Evolutionary conservation across 1,140 invertebrate genomes (phyloP).

Genomic region (Vanessa tameamea): DNA sequence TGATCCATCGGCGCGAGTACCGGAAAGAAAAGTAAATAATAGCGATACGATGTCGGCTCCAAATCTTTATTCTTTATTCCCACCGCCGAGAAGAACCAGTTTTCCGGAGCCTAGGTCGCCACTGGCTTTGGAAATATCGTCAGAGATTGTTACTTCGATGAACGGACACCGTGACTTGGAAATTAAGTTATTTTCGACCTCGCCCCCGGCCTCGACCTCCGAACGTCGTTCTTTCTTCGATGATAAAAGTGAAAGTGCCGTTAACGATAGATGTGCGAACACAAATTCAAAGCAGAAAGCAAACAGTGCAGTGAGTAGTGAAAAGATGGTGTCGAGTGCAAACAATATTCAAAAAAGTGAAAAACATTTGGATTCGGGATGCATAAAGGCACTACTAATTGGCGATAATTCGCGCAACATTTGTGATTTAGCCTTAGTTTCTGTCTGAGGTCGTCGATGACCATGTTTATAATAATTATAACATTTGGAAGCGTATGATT

Average conservation of each 20-base stretch:
- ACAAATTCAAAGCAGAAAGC: slow-evolving; percentile 60
- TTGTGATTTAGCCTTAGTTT: slow-evolving; percentile 80
- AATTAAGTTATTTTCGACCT: slow-evolving; percentile 87
- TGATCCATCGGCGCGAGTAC: slow-evolving; percentile 79
- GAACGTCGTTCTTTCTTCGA: slow-evolving; percentile 73
- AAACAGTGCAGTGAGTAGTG: slow-evolving; percentile 72
- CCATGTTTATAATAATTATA: slow-evolving; percentile 52
- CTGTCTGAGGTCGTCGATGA: slow-evolving; percentile 69
- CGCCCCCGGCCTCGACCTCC: slow-evolving; percentile 72
- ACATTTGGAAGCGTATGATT: slow-evolving; percentile 59
- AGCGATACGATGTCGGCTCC: slow-evolving; percentile 67
- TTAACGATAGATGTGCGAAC: slow-evolving; percentile 65
- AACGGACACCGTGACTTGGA: slow-evolving; percentile 89
- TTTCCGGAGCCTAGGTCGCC: slow-evolving; percentile 68
- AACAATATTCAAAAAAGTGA: slow-evolving; percentile 64
- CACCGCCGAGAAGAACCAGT: slow-evolving; percentile 77
- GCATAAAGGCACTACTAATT: slow-evolving; percentile 52
- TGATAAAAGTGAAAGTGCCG: slow-evolving; percentile 76
- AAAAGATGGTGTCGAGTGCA: slow-evolving; percentile 59
- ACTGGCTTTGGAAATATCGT: slow-evolving; percentile 85
- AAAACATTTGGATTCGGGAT: slow-evolving; percentile 61
- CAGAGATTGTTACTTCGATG: slow-evolving; percentile 88
- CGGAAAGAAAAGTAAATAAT: slow-evolving; percentile 61
- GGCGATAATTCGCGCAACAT: slow-evolving; percentile 64
- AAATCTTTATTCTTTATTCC: slow-evolving; percentile 80